Conservation (phyloP, 2,113 vertebrate genomes). For the Tapirus terrestris region DNA sequence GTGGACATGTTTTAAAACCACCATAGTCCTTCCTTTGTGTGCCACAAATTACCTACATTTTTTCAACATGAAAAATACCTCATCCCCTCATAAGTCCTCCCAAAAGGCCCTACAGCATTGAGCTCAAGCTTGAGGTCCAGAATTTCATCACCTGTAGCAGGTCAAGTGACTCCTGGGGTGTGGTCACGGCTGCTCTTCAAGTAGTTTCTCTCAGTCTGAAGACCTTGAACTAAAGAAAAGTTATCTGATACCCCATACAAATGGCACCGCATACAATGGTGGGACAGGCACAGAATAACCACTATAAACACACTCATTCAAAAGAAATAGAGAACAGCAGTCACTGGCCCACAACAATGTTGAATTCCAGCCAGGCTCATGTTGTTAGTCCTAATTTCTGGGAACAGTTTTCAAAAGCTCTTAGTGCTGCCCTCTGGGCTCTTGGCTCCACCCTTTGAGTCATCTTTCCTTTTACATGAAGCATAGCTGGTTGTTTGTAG, state of each 20-base stretch:
- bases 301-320: rapidly evolving
- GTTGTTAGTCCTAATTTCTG: background rate
- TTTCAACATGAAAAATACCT: background rate
- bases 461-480: conserved; percentile 1
- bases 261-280: background rate
- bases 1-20: background rate
- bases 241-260: background rate
- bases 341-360: background rate
- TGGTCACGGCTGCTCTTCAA: background rate
- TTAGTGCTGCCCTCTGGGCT: background rate
- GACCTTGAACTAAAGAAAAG: background rate
- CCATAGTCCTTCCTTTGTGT: background rate
- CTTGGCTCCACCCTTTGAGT: background rate
- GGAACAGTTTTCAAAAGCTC: background rate
- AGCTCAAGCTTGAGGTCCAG: background rate
- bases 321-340: background rate
- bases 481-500: background rate
- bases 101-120: background rate
- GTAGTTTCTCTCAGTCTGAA: background rate
- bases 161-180: background rate
- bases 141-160: background rate
- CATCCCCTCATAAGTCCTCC: background rate
- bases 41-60: background rate
- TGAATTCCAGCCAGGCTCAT: background rate
- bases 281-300: background rate